Evolutionary conservation across 2,797 vertebrate species (phyloP).

Genomic region (Lepilemur septentrionalis): DNA sequence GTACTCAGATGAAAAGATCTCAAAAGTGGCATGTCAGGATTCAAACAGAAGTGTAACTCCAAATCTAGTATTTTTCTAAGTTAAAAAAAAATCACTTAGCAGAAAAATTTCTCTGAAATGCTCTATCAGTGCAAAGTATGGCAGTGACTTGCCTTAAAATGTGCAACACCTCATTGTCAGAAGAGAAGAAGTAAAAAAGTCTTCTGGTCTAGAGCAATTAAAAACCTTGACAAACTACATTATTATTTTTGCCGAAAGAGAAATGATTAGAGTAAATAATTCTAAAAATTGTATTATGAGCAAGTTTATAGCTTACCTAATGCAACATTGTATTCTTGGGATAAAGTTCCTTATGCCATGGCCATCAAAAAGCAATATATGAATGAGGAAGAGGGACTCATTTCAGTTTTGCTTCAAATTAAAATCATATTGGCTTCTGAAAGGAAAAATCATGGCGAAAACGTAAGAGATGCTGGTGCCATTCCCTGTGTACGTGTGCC

Average conservation of each 20-base stretch:
- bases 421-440: slow-evolving; percentile 50
- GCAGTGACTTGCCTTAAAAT: background rate
- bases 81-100: background rate
- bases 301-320: slow-evolving; percentile 64
- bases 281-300: background rate
- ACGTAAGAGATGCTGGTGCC: background rate
- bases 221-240: background rate
- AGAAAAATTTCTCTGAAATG: slow-evolving; percentile 15
- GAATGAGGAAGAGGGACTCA: background rate
- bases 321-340: background rate
- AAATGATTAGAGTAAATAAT: background rate
- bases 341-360: slow-evolving; percentile 48
- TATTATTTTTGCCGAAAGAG: slow-evolving; percentile 43
- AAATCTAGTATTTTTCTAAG: background rate
- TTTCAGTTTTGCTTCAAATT: slow-evolving; percentile 52
- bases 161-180: background rate
- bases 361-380: slow-evolving; percentile 25
- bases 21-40: background rate
- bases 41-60: background rate
- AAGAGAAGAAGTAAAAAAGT: background rate
- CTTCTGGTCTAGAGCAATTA: background rate
- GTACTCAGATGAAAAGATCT: slow-evolving; percentile 25
- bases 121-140: background rate
- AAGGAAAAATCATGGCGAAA: slow-evolving; percentile 49
- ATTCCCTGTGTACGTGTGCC: background rate